phyloP scores from a whole-genome alignment of 2,888 invertebrate species.

The Aplocera efformata region DNA sequence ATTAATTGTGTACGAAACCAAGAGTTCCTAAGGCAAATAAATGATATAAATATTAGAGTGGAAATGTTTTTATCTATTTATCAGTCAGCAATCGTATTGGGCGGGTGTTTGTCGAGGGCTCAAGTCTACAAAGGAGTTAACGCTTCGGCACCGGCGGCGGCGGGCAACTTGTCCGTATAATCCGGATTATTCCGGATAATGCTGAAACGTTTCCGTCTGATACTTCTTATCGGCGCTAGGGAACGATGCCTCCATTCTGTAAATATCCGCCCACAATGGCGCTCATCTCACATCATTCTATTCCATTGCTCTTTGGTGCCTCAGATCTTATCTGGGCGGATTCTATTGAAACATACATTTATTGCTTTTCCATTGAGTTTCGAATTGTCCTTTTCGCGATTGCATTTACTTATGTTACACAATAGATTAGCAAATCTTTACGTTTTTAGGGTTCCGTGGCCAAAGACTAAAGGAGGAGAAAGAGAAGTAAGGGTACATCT shows the following conservation, averaged over 20 bases:
- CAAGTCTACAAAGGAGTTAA: constrained; percentile 43
- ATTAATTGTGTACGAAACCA: too few species aligned
- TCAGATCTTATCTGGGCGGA: too few species aligned
- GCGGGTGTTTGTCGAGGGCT: constrained; percentile 38
- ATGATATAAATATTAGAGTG: too few species aligned
- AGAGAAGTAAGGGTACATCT: too few species aligned
- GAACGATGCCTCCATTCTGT: constrained; percentile 38
- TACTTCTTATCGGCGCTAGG: constrained; percentile 44
- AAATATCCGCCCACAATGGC: constrained; percentile 39
- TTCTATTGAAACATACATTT: too few species aligned
- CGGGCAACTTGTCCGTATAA: constrained; percentile 58
- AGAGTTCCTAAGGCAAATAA: too few species aligned
- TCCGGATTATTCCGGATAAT: constrained; percentile 70
- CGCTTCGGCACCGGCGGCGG: constrained; percentile 37
- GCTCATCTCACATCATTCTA: constrained; percentile 19
- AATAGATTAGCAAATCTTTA: too few species aligned
- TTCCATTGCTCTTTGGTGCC: constrained; percentile 20
- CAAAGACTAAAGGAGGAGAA: too few species aligned
- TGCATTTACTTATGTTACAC: too few species aligned
- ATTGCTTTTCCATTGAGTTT: too few species aligned
- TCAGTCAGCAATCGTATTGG: constrained; percentile 34
- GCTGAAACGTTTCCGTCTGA: constrained; percentile 46
- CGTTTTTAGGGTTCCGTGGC: too few species aligned
- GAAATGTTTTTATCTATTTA: constrained; percentile 25
- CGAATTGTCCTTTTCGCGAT: too few species aligned